Base-by-base conservation (phyloP, 2,113 vertebrate species). In the Ailuropoda melanoleuca region DNA sequence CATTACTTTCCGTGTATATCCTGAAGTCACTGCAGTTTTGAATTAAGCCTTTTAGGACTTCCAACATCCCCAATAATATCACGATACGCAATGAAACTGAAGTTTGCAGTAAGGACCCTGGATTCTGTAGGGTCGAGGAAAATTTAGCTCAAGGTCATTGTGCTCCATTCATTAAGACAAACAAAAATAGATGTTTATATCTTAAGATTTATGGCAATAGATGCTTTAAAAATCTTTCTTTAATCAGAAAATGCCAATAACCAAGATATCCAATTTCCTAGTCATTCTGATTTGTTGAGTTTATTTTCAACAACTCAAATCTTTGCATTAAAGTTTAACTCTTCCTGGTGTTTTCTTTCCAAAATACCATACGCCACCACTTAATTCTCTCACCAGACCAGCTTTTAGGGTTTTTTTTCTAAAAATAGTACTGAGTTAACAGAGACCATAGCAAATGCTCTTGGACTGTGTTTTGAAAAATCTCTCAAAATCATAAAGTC, bases 161-260 rank as follows among this genome's bases (percentile, higher is more conserved):
- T 39, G 2, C 18, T 84, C 58, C 77, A 34, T 58, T 89, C 21
- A 48, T 56, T 81, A 81, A 62, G 34, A 62, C 11, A 68, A 87
- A 34, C 14, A 80, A 62, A 62, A 19, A 48, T 34, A 39, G 23
- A 39, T 70, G 88, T 88, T 70, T 84, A 26, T 88, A 78, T 80
- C n/a, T 60, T 88, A 78, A 78, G 24, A 96, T 23, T 74, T 55
- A 88, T 0, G 87, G 4, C n/a, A 55, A 34, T 18, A 50, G 39
- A 92, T 50, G 11, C 26, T 50, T 55, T 14, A 64, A 56, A 75
- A 78, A 39, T 58, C 77, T 91, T 83, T 72, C 10, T 60, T 80
- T 80, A 92, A 80, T 92, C n/a, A 87, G n/a, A 86, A 95, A 90
- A 92, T 86, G 14, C 6, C 62, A 60, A 70, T 48, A 91, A 53